A percentile compares a stretch with the other conserved stretches of the same genome.
Evolutionary conservation across 1,140 invertebrate genomes (phyloP).

Genomic region (Bactericera cockerelli): DNA sequence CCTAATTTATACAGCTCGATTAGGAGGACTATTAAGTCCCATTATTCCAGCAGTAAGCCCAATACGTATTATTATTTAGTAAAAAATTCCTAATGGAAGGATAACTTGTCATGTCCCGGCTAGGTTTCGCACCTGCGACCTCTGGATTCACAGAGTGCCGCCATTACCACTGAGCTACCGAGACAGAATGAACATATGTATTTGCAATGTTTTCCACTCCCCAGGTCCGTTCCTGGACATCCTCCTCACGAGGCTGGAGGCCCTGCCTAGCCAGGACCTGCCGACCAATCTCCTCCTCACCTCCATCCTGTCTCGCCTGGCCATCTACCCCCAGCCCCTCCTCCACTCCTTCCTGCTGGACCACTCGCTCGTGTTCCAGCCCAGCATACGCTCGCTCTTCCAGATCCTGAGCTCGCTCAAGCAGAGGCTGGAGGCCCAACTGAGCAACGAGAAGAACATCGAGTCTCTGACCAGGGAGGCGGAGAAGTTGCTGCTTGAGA

Average conservation of each 20-base stretch:
- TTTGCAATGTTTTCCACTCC: no score
- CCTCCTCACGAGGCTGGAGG: conserved; percentile 65
- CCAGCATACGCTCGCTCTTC: conserved; percentile 75
- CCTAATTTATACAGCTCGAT: no score
- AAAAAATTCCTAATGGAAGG: no score
- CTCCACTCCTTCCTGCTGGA: conserved; percentile 75
- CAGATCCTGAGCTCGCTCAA: conserved; percentile 70
- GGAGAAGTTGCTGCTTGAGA: conserved; percentile 52
- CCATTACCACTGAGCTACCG: no score
- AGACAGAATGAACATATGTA: no score
- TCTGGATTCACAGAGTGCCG: no score
- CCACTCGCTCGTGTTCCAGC: conserved; percentile 70
- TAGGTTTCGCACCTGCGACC: no score
- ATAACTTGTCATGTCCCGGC: no score
- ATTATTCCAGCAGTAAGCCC: no score
- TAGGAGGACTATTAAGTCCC: no score
- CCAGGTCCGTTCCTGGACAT: conserved; percentile 69
- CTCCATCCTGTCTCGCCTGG: conserved; percentile 67
- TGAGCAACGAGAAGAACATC: conserved; percentile 51
- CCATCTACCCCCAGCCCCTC: conserved; percentile 73
- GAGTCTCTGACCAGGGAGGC: conserved; percentile 53
- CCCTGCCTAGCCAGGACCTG: conserved; percentile 69
- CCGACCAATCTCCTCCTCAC: conserved; percentile 79
- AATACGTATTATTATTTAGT: no score
- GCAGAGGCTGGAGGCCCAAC: conserved; percentile 65